Conservation (phyloP, 2,797 vertebrate genomes). For the Kryptopterus vitreolus region DNA sequence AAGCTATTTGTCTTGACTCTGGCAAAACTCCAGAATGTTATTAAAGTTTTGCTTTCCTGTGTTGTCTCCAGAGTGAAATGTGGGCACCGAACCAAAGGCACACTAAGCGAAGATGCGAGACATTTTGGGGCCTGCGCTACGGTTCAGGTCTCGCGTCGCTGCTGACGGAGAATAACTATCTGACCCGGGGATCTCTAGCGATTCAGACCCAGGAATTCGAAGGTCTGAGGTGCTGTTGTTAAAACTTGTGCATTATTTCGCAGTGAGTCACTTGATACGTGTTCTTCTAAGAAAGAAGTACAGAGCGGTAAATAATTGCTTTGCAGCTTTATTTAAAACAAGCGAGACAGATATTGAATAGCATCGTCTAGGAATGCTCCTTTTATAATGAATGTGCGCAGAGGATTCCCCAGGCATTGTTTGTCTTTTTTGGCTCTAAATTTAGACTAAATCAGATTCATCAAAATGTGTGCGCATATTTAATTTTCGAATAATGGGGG, state of each 20-base stretch:
- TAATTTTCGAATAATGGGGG: constrained; percentile 70
- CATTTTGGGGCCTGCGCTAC: constrained; percentile 47
- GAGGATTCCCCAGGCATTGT: constrained; percentile 70
- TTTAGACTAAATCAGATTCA: constrained; percentile 73
- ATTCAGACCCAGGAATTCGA: constrained; percentile 11
- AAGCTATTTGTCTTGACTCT: constrained; percentile 63
- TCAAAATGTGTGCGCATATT: constrained; percentile 69
- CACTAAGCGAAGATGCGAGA: constrained; percentile 28
- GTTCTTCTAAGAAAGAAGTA: neutral
- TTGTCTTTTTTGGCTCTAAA: constrained; percentile 75
- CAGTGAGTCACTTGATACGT: neutral
- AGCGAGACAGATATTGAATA: constrained; percentile 61
- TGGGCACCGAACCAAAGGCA: constrained; percentile 61
- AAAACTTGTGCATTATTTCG: neutral
- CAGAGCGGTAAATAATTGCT: neutral
- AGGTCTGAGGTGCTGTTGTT: constrained; percentile 20
- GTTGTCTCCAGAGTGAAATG: constrained; percentile 66
- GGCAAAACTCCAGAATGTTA: constrained; percentile 65
- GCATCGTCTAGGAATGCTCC: constrained; percentile 70
- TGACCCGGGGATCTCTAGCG: constrained; percentile 16
- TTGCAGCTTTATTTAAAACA: constrained; percentile 23
- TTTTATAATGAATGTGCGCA: constrained; percentile 73
- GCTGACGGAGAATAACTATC: constrained; percentile 35
- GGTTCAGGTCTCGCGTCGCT: constrained; percentile 27
- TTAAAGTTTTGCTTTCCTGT: constrained; percentile 63